Evolutionary conservation across 2,888 invertebrate species (phyloP), one percentile per base, ranked within the genome.

Genomic region (Drosophila eohydei): DNA sequence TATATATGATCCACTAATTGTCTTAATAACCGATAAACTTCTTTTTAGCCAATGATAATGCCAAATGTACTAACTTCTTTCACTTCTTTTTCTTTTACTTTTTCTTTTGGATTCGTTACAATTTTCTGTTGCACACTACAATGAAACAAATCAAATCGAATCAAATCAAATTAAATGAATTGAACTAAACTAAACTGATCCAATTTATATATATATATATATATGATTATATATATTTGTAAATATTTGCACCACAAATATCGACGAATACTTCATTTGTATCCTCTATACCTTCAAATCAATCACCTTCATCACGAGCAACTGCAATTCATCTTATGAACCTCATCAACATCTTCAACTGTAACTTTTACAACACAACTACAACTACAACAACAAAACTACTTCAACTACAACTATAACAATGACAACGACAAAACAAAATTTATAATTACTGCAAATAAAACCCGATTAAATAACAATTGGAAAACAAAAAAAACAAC

Each of bases 41-140:
- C 26, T 55, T 55, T 55, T 50, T 32, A 58, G 57, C 48, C 9
- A n/a, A 38, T 52, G 34, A 56, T 69, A 46, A 78, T 78, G 61
- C 71, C 68, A 66, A 88, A 63, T 67, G 71, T 63, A 80, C 88
- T 83, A 71, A 83, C 70, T 79, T 56, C 56, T 77, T 71, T 61
- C 58, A 67, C 68, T 74, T 52, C 51, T 85, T 89, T 64, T 82
- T 88, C 80, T 82, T 83, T 88, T 84, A 74, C 78, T 86, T 82
- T 81, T 81, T 71, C 65, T 81, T 78, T 88, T 87, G 71, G 82
- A 88, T 84, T 74, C 66, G 62, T 70, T 81, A 60, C 54, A 65
- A 78, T 83, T 84, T 81, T 81, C 44, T 88, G 85, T 88, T 82
- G 59, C 75, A 80, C 77, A 66, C 74, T 51, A 67, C 74, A 74